Conservation (phyloP, 2,113 vertebrate species). For the Xiphorhynchus elegans region DNA sequence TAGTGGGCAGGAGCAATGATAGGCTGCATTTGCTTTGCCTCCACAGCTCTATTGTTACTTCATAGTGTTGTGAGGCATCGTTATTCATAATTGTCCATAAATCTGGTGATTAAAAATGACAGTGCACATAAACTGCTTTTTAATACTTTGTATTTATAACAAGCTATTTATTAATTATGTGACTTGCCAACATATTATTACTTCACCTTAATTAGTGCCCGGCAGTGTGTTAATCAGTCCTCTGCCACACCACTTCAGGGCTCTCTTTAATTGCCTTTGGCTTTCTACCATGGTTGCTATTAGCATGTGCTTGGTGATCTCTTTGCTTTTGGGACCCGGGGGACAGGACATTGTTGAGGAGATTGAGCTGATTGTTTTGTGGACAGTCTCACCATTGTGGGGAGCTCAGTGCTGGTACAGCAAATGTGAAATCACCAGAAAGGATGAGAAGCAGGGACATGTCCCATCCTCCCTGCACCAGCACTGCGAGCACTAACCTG, state of each 20-base stretch:
- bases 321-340: not conserved
- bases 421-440: not conserved
- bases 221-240: not conserved
- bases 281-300: not conserved
- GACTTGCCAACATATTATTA: conserved; percentile 19
- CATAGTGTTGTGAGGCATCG: not conserved
- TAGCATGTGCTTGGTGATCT: not conserved
- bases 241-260: not conserved
- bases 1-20: not conserved
- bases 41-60: not conserved
- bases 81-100: conserved; percentile 34
- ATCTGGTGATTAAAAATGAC: conserved; percentile 33
- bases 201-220: conserved; percentile 18
- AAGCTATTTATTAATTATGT: conserved; percentile 33
- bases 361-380: not conserved
- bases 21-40: not conserved
- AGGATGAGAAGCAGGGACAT: not conserved
- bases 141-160: conserved; percentile 15
- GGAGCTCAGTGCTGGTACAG: not conserved
- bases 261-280: not conserved
- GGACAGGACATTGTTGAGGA: not conserved
- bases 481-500: not conserved
- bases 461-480: not conserved
- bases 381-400: not conserved
- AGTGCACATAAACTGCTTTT: conserved; percentile 27